Conservation (phyloP, 2,113 vertebrate species). For the Nycticryphes semicollaris region DNA sequence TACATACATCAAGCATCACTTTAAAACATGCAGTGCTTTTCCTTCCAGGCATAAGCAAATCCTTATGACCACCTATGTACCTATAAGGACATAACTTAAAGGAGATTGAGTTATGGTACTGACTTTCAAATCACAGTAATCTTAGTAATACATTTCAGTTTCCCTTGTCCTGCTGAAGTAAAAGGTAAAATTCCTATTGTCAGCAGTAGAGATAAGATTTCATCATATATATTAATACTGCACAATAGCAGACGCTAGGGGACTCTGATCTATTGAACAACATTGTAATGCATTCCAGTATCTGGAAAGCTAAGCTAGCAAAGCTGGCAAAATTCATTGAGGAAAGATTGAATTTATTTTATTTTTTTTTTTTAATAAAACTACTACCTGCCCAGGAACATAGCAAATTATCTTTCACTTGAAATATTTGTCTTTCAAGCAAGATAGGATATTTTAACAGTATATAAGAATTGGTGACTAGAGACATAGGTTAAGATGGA, state of each 20-base stretch:
- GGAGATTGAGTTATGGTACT: neutral
- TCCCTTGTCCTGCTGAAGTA: neutral
- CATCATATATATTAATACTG: neutral
- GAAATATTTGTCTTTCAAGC: neutral
- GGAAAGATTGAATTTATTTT: neutral
- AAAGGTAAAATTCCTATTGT: neutral
- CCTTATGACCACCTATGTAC: neutral
- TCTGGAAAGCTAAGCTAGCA: neutral
- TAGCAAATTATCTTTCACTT: neutral
- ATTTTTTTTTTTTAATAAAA: neutral
- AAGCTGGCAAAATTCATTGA: neutral
- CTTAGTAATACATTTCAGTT: neutral
- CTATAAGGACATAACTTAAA: neutral
- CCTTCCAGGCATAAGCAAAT: neutral
- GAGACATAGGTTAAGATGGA: neutral
- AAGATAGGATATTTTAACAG: neutral
- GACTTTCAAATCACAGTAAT: neutral
- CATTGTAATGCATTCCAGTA: neutral
- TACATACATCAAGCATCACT: neutral
- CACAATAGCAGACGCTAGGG: neutral
- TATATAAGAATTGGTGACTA: neutral
- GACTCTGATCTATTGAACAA: neutral
- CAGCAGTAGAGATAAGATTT: neutral
- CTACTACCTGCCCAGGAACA: neutral
- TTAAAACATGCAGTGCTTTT: neutral